Evolutionary conservation across 2,888 invertebrate species (phyloP).

Genomic region (Limenitis camilla): DNA sequence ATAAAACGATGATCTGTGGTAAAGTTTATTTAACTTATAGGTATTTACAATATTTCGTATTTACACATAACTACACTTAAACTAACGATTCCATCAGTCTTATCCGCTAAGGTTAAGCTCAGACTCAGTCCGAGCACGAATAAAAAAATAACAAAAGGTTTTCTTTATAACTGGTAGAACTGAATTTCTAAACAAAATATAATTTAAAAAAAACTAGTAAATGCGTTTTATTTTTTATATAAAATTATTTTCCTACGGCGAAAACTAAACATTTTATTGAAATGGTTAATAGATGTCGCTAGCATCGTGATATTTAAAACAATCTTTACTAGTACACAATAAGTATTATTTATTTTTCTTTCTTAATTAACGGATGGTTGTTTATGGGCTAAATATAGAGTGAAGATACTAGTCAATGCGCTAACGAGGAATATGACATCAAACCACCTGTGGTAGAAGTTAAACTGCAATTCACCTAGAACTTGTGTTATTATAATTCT

Average conservation of each 20-base stretch:
- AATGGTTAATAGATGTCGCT: too few species aligned
- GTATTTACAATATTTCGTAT: constrained; percentile 12
- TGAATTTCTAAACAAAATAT: too few species aligned
- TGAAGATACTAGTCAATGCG: constrained; percentile 95
- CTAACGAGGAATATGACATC: constrained; percentile 99
- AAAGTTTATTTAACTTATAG: constrained; percentile 2
- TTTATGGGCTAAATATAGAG: constrained; percentile 96
- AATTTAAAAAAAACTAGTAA: too few species aligned
- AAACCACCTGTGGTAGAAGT: constrained; percentile 99
- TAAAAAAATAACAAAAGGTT: too few species aligned
- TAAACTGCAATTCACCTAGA: constrained; percentile 96
- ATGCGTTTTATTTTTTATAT: too few species aligned
- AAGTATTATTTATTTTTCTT: not conserved
- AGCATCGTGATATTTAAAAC: too few species aligned
- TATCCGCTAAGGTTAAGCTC: constrained; percentile 8
- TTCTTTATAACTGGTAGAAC: too few species aligned
- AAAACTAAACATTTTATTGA: too few species aligned
- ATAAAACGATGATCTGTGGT: too few species aligned
- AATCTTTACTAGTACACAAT: too few species aligned
- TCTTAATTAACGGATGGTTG: constrained; percentile 76
- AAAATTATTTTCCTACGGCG: too few species aligned
- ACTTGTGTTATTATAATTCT: constrained; percentile 90
- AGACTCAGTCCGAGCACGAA: constrained; percentile 5
- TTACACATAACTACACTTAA: not conserved
- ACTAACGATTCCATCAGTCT: constrained; percentile 15